phyloP scores from a whole-genome alignment of 2,888 invertebrate species.

The Slavum lentiscoides region DNA sequence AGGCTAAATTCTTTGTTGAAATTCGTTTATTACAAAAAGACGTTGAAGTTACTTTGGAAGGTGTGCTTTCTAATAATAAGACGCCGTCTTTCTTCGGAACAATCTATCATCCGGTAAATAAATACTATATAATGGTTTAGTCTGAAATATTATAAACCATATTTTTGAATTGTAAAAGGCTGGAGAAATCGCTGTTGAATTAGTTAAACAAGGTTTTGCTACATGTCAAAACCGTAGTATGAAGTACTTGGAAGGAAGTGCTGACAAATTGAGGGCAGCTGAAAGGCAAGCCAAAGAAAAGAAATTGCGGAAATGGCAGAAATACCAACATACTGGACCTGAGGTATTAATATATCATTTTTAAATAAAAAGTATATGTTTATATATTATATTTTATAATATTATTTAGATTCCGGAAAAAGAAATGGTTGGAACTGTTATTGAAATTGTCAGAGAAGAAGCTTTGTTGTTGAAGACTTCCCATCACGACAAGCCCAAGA shows the following conservation, averaged over 20 bases:
- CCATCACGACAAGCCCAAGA: conserved; percentile 76
- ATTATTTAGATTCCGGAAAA: conserved; percentile 45
- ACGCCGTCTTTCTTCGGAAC: conserved; percentile 74
- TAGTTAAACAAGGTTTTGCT: conserved; percentile 89
- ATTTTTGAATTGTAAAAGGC: conserved; percentile 59
- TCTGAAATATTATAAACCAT: conserved; percentile 52
- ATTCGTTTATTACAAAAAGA: conserved; percentile 87
- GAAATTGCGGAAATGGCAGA: conserved; percentile 85
- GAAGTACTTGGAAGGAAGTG: conserved; percentile 76
- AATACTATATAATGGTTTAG: conserved; percentile 47
- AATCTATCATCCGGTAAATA: conserved; percentile 78
- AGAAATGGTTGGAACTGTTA: conserved; percentile 79
- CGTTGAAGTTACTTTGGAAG: conserved; percentile 86
- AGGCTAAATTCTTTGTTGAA: conserved; percentile 94
- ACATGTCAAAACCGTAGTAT: conserved; percentile 93
- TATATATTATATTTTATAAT: not conserved
- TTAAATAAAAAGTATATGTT: not conserved
- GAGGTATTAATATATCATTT: conserved; percentile 59
- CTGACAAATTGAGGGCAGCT: conserved; percentile 80
- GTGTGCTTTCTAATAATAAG: conserved; percentile 85
- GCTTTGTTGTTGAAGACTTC: conserved; percentile 79
- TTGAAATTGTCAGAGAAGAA: conserved; percentile 94
- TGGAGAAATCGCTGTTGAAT: conserved; percentile 86
- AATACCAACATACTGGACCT: conserved; percentile 78
- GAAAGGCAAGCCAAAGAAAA: conserved; percentile 87